Base-by-base conservation (phyloP, 1,140 invertebrate species). In the Whitmania pigra region DNA sequence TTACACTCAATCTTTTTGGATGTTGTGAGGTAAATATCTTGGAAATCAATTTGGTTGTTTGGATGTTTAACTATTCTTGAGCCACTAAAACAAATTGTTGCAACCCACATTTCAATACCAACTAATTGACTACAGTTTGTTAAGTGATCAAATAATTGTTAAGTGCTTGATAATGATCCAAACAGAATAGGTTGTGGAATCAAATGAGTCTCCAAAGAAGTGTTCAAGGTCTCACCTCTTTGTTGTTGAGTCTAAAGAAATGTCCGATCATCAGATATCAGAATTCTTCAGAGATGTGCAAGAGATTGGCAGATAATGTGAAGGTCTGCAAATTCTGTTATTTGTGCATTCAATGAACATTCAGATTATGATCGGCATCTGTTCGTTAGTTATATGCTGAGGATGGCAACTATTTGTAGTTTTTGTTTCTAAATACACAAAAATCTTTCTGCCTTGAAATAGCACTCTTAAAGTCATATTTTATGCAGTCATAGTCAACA, bases 251-350 rank as follows among this genome's bases (percentile, higher is more conserved):
- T 0, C 80, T 98, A 18, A 95, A 94, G 80, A 90, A 93, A 77
- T 89, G 88, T 77, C 93, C 94, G 0, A 85, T 89, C 49, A 92
- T 99, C 75, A 86, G 94, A 18, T 98, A 93, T 80, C 92, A 97
- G 81, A 88, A 86, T 40, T 90, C 89, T 60, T 97, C 94, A 18
- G 87, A 89, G 73, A 87, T 92, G 79, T 89, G 92, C 70, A 88
- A 90, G 77, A 86, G 89, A 75, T 83, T 99, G 20, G 92, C 93
- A 4, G 92, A 95, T 53, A 78, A 76, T 77, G 80, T 83, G 43
- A 77, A 80, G 73, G 83, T 84, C 76, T 76, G 77, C 76, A n/a
- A 6, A 73, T 63, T 49, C 9, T 49, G 43, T 15, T 15, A 49
- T 11, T 15, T 15, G n/a, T 49, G 43, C 5, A 7, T 49, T 49